Conservation (phyloP, 2,797 vertebrate species). For the Numenius phaeopus region DNA sequence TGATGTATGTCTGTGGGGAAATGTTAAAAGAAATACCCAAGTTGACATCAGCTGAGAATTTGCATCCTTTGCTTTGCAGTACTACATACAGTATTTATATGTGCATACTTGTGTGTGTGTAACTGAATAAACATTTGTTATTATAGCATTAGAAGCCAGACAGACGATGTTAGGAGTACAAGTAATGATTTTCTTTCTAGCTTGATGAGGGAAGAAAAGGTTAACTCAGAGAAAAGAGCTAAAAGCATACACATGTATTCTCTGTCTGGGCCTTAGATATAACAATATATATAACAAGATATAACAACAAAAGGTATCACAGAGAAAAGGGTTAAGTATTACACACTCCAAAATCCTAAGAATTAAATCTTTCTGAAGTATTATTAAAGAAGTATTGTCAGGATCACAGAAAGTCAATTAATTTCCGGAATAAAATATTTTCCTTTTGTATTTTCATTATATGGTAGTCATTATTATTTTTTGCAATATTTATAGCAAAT, state of each 20-base stretch:
- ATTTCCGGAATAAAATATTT: neutral
- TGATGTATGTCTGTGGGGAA: neutral
- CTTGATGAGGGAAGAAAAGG: neutral
- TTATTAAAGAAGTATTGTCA: neutral
- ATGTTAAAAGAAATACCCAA: neutral
- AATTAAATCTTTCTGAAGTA: neutral
- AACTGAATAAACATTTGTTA: neutral
- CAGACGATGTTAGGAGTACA: neutral
- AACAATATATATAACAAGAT: neutral
- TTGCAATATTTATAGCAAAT: neutral
- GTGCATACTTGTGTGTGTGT: accelerated
- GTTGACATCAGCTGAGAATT: neutral
- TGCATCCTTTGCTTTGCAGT: neutral
- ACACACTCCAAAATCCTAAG: neutral
- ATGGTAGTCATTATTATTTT: neutral
- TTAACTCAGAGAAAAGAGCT: neutral
- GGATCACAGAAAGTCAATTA: neutral
- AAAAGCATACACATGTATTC: neutral
- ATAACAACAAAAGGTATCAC: neutral
- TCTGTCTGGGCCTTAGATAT: neutral
- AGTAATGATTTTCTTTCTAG: neutral
- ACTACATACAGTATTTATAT: neutral
- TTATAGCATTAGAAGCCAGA: neutral
- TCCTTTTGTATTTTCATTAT: neutral
- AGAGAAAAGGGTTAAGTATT: neutral